phyloP scores from a whole-genome alignment of 2,797 vertebrate genomes.

The Myotis myotis region DNA sequence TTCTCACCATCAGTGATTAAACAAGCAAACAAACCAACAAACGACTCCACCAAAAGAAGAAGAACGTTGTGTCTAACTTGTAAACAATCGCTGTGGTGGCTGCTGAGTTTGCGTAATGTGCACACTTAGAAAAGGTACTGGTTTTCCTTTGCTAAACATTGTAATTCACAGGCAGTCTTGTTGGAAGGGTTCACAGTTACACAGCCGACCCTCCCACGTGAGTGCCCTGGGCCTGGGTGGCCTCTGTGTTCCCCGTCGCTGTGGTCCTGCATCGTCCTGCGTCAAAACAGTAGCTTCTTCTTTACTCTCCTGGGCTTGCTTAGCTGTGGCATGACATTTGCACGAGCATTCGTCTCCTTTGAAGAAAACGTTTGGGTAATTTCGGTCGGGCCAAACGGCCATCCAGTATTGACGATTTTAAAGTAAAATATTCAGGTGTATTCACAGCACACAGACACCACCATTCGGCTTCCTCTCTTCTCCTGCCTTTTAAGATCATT shows the following conservation, averaged over 20 bases:
- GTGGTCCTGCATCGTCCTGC: background rate
- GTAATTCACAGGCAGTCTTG: background rate
- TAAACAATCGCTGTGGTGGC: background rate
- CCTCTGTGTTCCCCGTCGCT: background rate
- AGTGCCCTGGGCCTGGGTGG: background rate
- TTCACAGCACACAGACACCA: background rate
- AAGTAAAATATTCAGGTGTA: background rate
- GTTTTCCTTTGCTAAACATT: background rate
- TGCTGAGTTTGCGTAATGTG: background rate
- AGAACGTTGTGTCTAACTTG: background rate
- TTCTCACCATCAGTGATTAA: background rate
- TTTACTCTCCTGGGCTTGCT: background rate
- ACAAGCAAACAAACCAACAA: background rate
- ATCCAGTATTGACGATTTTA: background rate
- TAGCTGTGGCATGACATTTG: background rate
- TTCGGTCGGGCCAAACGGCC: background rate
- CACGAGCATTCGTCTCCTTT: background rate
- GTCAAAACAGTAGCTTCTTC: background rate
- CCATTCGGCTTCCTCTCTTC: background rate
- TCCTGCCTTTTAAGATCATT: background rate
- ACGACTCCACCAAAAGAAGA: background rate
- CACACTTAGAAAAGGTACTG: background rate
- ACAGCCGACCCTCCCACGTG: accelerated
- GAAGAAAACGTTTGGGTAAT: background rate
- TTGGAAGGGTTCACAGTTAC: background rate